Percentiles rank a stretch among this genome's conserved stretches.
phyloP scores from a whole-genome alignment of 2,888 invertebrate genomes.

The Drosophila limbata region DNA sequence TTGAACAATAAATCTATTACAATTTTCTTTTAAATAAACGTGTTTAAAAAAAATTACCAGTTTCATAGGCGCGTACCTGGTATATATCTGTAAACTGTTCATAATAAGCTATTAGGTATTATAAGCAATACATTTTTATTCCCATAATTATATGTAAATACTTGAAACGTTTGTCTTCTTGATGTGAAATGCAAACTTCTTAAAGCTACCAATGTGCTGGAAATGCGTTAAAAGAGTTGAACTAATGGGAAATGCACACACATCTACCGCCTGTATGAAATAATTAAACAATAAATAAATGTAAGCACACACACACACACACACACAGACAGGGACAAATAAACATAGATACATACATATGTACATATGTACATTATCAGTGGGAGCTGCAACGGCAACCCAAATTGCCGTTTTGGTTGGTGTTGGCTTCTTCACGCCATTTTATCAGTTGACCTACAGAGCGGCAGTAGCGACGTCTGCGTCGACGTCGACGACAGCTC shows the following conservation, averaged over 20 bases:
- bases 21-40: too few species aligned
- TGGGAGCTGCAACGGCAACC: slow-evolving; percentile 39
- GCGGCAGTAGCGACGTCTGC: slow-evolving; percentile 27
- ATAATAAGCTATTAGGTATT: background rate
- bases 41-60: too few species aligned
- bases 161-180: slow-evolving; percentile 1
- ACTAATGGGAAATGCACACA: slow-evolving; percentile 43
- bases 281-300: slow-evolving; percentile 28
- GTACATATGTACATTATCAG: slow-evolving; percentile 35
- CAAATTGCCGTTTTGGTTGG: slow-evolving; percentile 45
- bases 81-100: background rate
- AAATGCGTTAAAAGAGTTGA: slow-evolving; percentile 25
- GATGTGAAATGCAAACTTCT: slow-evolving; percentile 43
- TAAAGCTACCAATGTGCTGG: slow-evolving; percentile 18
- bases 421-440: slow-evolving; percentile 55
- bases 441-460: slow-evolving; percentile 77
- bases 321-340: slow-evolving; percentile 3
- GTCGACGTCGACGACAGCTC: background rate
- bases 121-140: background rate
- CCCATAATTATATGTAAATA: background rate
- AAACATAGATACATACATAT: background rate
- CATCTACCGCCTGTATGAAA: slow-evolving; percentile 35
- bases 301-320: slow-evolving; percentile 4
- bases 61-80: too few species aligned
- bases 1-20: too few species aligned